These are phyloP conservation scores for Nematolebias whitei DNA, from an alignment of 2,113 vertebrate species.

Conservation along the genomic window DNA sequence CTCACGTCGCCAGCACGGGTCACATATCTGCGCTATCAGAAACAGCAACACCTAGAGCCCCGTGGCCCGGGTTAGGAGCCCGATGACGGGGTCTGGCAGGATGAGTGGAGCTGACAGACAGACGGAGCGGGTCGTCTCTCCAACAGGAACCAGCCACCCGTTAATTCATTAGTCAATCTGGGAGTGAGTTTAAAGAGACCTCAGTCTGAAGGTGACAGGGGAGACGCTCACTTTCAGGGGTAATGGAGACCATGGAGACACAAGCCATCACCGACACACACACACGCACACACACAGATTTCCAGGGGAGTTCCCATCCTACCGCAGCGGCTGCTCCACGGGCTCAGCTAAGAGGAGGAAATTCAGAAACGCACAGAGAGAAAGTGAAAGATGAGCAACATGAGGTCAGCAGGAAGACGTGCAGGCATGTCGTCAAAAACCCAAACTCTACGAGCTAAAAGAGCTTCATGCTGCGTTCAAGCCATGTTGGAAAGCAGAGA, in stretches of 20 bases:
- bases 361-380: conserved; percentile 83
- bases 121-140: conserved; percentile 24
- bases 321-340: conserved; percentile 96
- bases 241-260: conserved; percentile 53
- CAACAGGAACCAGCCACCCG: too few relatives aligned
- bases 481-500: conserved; percentile 50
- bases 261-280: conserved; percentile 43
- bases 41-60: conserved; percentile 27
- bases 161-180: too few relatives aligned
- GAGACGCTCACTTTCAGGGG: conserved; percentile 35
- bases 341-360: conserved; percentile 88
- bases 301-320: conserved; percentile 83
- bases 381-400: conserved; percentile 80
- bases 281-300: conserved; percentile 29
- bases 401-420: conserved; percentile 62
- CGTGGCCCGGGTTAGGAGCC: conserved; percentile 4
- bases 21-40: too few relatives aligned
- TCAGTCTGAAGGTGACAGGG: conserved; percentile 49
- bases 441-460: conserved; percentile 37
- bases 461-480: conserved; percentile 47
- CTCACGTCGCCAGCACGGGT: too few relatives aligned
- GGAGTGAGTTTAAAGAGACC: conserved; percentile 17
- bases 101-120: conserved; percentile 18
- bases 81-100: conserved; percentile 3
- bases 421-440: conserved; percentile 55